Conservation (phyloP, 2,113 vertebrate species). For the Silurus asotus region DNA sequence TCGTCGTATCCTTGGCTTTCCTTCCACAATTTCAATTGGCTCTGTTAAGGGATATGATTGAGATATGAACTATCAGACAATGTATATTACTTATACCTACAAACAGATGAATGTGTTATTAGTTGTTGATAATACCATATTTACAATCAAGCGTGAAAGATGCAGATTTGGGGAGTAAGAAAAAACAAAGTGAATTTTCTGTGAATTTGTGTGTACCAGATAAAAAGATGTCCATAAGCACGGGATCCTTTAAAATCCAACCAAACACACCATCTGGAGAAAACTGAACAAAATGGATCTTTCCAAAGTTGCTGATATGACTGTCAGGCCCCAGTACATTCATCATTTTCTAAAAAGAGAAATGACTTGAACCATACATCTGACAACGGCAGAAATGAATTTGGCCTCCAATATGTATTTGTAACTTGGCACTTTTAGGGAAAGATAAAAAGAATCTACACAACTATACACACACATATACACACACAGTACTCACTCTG, state of each 20-base stretch:
- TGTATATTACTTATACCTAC: neutral
- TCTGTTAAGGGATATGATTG: conserved; percentile 49
- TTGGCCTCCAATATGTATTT: neutral
- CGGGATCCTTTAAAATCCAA: conserved; percentile 73
- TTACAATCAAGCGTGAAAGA: neutral
- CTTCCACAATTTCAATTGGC: conserved; percentile 53
- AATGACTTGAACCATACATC: neutral
- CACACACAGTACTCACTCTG: conserved; percentile 49
- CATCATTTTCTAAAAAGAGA: conserved; percentile 69
- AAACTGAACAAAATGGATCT: conserved; percentile 81
- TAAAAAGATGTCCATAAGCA: conserved; percentile 74
- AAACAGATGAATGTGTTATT: neutral
- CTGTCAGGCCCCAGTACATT: conserved; percentile 82
- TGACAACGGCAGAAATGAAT: neutral
- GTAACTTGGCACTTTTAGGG: neutral
- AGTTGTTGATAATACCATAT: neutral
- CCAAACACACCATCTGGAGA: conserved; percentile 80
- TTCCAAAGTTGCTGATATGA: conserved; percentile 68
- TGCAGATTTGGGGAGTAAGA: neutral
- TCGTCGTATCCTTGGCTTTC: conserved; percentile 56
- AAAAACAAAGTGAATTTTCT: conserved; percentile 11
- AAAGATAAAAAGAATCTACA: neutral
- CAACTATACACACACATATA: neutral
- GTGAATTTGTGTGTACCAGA: conserved; percentile 68
- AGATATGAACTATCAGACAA: neutral